Percentiles rank a stretch among this genome's conserved stretches.
phyloP scores from a whole-genome alignment of 2,888 invertebrate genomes.

The Psococerastis gibbosa region DNA sequence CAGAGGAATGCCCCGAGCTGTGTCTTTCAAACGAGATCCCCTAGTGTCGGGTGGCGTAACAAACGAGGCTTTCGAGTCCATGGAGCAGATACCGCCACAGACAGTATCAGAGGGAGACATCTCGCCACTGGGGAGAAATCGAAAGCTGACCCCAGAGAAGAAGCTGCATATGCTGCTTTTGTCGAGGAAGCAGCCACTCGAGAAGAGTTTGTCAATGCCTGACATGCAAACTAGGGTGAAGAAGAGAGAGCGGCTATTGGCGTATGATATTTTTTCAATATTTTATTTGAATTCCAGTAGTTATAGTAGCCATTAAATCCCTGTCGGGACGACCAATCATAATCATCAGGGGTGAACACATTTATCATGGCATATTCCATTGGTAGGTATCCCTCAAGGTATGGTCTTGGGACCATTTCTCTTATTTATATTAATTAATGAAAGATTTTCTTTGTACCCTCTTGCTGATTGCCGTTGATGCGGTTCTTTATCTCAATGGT shows the following conservation, averaged over 20 bases:
- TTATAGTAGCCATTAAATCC: too few species aligned
- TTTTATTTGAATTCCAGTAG: too few species aligned
- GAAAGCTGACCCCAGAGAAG: slow-evolving; percentile 29
- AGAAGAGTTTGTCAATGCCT: slow-evolving; percentile 68
- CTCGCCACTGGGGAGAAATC: slow-evolving; percentile 17
- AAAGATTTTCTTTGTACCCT: slow-evolving; percentile 1
- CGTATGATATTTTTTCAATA: slow-evolving; percentile 35
- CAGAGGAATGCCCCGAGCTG: slow-evolving; percentile 10
- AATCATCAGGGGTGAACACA: too few species aligned
- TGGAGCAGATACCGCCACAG: slow-evolving; percentile 21
- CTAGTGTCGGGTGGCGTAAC: slow-evolving; percentile 23
- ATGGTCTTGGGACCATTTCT: too few species aligned
- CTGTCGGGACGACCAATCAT: too few species aligned
- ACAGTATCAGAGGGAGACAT: slow-evolving; percentile 20
- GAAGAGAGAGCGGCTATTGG: slow-evolving; percentile 45
- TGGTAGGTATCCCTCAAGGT: too few species aligned
- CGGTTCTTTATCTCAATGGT: slow-evolving; percentile 4
- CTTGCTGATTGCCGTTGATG: neutral
- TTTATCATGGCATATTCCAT: too few species aligned
- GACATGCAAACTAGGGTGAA: slow-evolving; percentile 59
- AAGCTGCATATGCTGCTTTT: slow-evolving; percentile 33
- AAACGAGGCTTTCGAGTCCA: slow-evolving; percentile 26
- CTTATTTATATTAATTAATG: neutral
- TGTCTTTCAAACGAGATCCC: slow-evolving; percentile 15
- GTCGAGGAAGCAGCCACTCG: slow-evolving; percentile 39